phyloP scores from a whole-genome alignment of 2,113 vertebrate genomes.

The Dinomys branickii region DNA sequence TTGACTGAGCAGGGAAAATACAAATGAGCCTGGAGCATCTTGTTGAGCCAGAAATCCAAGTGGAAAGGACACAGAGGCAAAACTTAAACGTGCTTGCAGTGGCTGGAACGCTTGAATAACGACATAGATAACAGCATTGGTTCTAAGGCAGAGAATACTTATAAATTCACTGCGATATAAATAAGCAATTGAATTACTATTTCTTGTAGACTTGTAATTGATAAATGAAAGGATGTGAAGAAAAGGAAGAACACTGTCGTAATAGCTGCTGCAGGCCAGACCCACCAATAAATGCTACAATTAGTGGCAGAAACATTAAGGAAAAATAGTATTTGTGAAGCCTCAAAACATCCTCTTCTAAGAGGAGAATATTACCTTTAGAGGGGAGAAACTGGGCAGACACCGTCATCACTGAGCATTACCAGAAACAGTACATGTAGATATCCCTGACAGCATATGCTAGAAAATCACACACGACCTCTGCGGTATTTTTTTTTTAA shows the following conservation, averaged over 20 bases:
- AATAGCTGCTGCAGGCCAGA: background rate
- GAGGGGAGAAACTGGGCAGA: background rate
- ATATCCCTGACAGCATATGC: background rate
- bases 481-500: background rate
- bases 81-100: background rate
- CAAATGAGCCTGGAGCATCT: background rate
- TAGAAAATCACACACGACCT: background rate
- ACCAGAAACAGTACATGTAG: background rate
- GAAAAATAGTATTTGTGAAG: conserved; percentile 9
- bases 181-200: background rate
- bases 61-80: background rate
- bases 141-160: background rate
- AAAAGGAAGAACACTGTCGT: background rate
- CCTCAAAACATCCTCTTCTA: background rate
- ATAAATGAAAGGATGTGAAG: background rate
- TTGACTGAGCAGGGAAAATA: background rate
- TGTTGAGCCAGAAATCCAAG: background rate
- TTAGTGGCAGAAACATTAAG: background rate
- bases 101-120: background rate
- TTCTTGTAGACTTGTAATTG: background rate
- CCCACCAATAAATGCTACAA: background rate
- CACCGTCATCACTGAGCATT: background rate
- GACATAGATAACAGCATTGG: background rate
- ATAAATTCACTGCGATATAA: background rate
- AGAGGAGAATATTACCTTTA: background rate